These are phyloP conservation scores for Tyria jacobaeae DNA, from an alignment of 2,888 invertebrate species.

Conservation along the genomic window DNA sequence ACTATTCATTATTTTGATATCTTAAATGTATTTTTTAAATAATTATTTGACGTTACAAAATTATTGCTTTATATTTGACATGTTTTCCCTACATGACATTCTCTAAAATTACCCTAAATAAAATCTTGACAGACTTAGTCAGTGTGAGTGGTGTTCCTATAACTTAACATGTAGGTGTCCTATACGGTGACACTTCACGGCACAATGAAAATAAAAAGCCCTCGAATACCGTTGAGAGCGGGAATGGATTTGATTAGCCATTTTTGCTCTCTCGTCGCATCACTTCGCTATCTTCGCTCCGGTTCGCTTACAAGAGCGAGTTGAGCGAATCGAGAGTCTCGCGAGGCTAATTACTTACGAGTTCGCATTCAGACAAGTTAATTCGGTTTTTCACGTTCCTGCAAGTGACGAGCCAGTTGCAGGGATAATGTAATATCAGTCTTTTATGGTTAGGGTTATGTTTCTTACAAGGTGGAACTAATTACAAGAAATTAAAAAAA, in stretches of 20 bases:
- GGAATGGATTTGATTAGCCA: slow-evolving; percentile 86
- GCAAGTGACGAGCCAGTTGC: slow-evolving; percentile 71
- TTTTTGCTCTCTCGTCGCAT: slow-evolving; percentile 81
- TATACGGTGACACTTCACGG: slow-evolving; percentile 78
- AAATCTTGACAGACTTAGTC: slow-evolving; percentile 36
- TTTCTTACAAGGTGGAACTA: slow-evolving; percentile 30
- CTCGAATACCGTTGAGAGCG: slow-evolving; percentile 78
- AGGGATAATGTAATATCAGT: slow-evolving; percentile 55
- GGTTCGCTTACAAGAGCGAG: slow-evolving; percentile 81
- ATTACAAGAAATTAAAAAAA: background rate
- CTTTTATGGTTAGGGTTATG: slow-evolving; percentile 50
- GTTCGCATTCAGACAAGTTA: slow-evolving; percentile 82
- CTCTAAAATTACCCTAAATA: background rate
- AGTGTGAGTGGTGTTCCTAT: slow-evolving; percentile 31
- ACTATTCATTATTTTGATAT: slow-evolving; percentile 11
- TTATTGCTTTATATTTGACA: background rate
- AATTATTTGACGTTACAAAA: too few species aligned
- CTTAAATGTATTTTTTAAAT: background rate
- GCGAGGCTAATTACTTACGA: slow-evolving; percentile 86
- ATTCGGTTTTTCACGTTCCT: slow-evolving; percentile 82
- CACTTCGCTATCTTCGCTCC: slow-evolving; percentile 80
- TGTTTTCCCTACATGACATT: background rate
- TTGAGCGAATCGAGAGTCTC: slow-evolving; percentile 81
- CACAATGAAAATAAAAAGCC: slow-evolving; percentile 83
- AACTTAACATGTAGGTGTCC: slow-evolving; percentile 56